Conservation (phyloP, 2,113 vertebrate species). For the Gallinago paraguaiae region DNA sequence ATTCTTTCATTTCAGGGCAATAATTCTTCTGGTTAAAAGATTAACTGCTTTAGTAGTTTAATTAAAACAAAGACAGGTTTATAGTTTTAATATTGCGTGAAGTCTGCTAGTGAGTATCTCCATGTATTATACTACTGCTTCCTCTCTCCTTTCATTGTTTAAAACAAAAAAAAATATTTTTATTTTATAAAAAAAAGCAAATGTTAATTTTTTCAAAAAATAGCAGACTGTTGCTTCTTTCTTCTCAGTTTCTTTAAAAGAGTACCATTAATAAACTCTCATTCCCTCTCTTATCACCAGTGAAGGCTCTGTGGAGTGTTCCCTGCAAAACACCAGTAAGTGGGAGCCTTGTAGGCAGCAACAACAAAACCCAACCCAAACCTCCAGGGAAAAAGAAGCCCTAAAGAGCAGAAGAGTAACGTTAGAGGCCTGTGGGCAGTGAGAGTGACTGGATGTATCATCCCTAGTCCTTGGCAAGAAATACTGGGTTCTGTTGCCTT, state of each 20-base stretch:
- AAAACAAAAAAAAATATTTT: neutral
- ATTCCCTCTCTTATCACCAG: neutral
- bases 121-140: neutral
- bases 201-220: neutral
- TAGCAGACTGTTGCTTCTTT: neutral
- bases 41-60: constrained; percentile 29
- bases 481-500: neutral
- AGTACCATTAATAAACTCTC: neutral
- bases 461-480: neutral
- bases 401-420: neutral
- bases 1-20: neutral
- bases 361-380: neutral
- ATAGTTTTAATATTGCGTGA: neutral
- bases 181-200: neutral
- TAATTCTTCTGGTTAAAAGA: constrained; percentile 25
- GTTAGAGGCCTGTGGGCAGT: neutral
- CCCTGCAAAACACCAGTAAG: neutral
- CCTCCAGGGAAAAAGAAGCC: neutral
- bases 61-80: constrained; percentile 54
- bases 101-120: neutral
- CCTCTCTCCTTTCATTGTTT: neutral
- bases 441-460: neutral
- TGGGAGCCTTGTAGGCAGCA: neutral
- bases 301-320: neutral
- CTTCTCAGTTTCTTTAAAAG: neutral